Conservation (phyloP, 1,140 invertebrate species). For the Heliconius hewitsoni region DNA sequence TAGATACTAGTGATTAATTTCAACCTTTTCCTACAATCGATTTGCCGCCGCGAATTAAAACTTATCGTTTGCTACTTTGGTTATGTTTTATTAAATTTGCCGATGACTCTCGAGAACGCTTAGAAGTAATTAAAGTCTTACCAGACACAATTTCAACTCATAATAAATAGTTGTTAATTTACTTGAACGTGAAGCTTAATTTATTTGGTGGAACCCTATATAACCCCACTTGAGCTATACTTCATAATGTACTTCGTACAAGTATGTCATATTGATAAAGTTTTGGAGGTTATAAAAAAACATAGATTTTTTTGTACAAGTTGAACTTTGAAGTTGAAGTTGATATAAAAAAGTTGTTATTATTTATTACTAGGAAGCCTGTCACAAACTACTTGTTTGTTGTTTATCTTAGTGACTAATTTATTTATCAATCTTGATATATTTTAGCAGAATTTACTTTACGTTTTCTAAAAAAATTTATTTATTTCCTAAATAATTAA, state of each 20-base stretch:
- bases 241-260: background rate
- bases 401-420: no score
- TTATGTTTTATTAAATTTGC: conserved; percentile 36
- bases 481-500: no score
- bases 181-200: background rate
- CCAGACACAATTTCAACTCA: conserved; percentile 19
- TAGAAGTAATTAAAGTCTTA: conserved; percentile 33
- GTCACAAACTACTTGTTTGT: no score
- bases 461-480: no score
- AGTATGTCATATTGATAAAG: background rate
- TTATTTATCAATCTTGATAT: no score
- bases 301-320: no score
- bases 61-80: conserved; percentile 20
- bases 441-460: no score
- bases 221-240: background rate
- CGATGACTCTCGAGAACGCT: conserved; percentile 27
- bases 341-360: no score
- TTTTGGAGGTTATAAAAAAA: no score
- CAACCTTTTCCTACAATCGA: conserved; percentile 66
- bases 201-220: background rate
- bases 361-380: no score
- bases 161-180: conserved; percentile 19
- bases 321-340: no score
- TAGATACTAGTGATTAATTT: conserved; percentile 70
- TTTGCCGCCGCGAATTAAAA: conserved; percentile 49